A percentile compares a stretch with the other conserved stretches of the same genome.
Evolutionary conservation across 2,888 invertebrate species (phyloP).

Genomic region (Cantharis flavilabris): DNA sequence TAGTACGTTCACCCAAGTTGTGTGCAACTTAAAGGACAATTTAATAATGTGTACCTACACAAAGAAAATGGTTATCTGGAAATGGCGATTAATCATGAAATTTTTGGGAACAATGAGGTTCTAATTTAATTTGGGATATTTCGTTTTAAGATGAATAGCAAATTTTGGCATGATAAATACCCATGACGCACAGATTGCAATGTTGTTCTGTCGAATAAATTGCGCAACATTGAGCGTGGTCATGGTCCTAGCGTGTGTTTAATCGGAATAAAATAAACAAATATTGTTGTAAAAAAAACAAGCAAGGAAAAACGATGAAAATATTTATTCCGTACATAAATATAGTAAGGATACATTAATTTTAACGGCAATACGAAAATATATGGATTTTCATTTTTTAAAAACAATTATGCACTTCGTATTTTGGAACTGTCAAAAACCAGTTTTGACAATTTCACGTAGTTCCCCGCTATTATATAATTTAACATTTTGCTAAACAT

Average conservation of each 20-base stretch:
- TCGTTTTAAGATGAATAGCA: slow-evolving; percentile 31
- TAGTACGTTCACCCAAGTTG: slow-evolving; percentile 14
- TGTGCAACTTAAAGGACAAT: background rate
- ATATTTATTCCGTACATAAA: slow-evolving; percentile 55
- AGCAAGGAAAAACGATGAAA: slow-evolving; percentile 54
- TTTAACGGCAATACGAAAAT: slow-evolving; percentile 57
- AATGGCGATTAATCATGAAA: slow-evolving; percentile 9
- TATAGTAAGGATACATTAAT: slow-evolving; percentile 49
- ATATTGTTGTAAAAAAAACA: slow-evolving; percentile 1
- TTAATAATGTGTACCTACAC: background rate
- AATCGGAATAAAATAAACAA: slow-evolving; percentile 20
- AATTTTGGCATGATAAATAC: slow-evolving; percentile 42
- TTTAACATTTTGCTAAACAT: background rate
- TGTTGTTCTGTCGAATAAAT: slow-evolving; percentile 47
- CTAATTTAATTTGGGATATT: slow-evolving; percentile 15
- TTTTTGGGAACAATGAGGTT: background rate
- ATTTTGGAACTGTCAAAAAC: background rate
- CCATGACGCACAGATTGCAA: slow-evolving; percentile 43
- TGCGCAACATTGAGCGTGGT: slow-evolving; percentile 50
- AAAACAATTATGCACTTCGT: slow-evolving; percentile 9
- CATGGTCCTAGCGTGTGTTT: slow-evolving; percentile 47
- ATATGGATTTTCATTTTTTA: slow-evolving; percentile 51
- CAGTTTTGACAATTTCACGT: background rate
- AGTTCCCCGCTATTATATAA: background rate
- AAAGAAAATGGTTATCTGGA: background rate